Evolutionary conservation across 2,888 invertebrate genomes (phyloP).

Genomic region (Podotricha telesiphe): DNA sequence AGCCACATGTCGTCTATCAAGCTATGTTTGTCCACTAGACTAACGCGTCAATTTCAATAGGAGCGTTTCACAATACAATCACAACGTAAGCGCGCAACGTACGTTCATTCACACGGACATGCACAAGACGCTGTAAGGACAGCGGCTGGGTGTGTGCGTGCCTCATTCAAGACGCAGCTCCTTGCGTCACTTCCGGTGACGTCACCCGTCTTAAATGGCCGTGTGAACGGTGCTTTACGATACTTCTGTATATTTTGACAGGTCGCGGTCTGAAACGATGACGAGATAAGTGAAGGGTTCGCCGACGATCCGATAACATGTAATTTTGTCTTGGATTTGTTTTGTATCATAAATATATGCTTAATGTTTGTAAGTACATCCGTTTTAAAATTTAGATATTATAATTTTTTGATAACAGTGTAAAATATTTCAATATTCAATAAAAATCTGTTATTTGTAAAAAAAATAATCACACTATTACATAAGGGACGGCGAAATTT

Average conservation of each 20-base stretch:
- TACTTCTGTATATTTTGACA: slow-evolving; percentile 66
- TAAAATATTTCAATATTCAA: neutral
- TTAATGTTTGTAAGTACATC: slow-evolving; percentile 40
- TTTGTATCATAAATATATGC: slow-evolving; percentile 44
- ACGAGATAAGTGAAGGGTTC: slow-evolving; percentile 69
- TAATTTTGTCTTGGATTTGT: slow-evolving; percentile 53
- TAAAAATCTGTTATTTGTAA: neutral
- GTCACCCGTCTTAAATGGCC: slow-evolving; percentile 76
- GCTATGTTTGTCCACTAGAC: slow-evolving; percentile 62
- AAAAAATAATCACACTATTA: neutral
- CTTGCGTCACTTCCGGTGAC: slow-evolving; percentile 77
- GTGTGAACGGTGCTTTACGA: slow-evolving; percentile 69
- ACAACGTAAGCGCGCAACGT: slow-evolving; percentile 61
- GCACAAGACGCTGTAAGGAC: slow-evolving; percentile 49
- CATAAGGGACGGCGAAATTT: neutral
- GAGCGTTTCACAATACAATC: slow-evolving; percentile 58
- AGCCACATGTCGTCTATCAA: slow-evolving; percentile 59
- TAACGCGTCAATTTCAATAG: slow-evolving; percentile 71
- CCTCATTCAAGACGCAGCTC: slow-evolving; percentile 71
- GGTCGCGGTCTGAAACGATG: slow-evolving; percentile 54
- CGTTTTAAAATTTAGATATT: neutral
- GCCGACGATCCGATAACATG: slow-evolving; percentile 52
- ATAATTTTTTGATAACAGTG: neutral
- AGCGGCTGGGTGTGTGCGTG: slow-evolving; percentile 62
- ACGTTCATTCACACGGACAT: slow-evolving; percentile 72